Evolutionary conservation across 2,888 invertebrate species (phyloP).

Genomic region (Chaitophorus viminalis): DNA sequence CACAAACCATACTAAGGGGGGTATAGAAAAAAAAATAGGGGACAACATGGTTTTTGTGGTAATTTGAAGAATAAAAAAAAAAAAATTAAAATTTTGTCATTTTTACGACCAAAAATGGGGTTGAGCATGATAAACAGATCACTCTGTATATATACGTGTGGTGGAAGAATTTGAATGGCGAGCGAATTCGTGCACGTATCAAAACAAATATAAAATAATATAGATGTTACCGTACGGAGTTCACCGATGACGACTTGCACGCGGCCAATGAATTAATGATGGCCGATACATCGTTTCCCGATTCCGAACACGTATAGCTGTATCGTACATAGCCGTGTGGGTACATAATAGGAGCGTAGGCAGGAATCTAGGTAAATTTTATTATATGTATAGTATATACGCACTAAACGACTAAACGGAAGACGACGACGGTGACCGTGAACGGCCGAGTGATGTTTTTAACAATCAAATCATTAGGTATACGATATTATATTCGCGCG

Average conservation of each 20-base stretch:
- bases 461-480: too few species aligned
- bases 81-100: too few species aligned
- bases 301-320: slow-evolving; percentile 11
- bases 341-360: neutral
- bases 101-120: too few species aligned
- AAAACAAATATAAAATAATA: neutral
- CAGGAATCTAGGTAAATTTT: neutral
- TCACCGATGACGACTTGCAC: neutral
- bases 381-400: too few species aligned
- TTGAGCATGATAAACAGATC: too few species aligned
- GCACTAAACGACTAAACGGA: neutral
- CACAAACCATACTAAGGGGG: too few species aligned
- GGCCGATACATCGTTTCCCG: neutral
- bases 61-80: too few species aligned
- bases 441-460: too few species aligned
- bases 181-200: neutral
- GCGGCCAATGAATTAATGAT: neutral
- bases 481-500: too few species aligned
- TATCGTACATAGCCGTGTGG: neutral
- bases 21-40: too few species aligned
- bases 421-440: neutral
- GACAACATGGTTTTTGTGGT: too few species aligned
- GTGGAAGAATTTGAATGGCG: neutral
- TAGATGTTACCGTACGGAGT: too few species aligned
- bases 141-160: neutral